Conservation (phyloP, 2,797 vertebrate species). For the Poeciliopsis turneri region DNA sequence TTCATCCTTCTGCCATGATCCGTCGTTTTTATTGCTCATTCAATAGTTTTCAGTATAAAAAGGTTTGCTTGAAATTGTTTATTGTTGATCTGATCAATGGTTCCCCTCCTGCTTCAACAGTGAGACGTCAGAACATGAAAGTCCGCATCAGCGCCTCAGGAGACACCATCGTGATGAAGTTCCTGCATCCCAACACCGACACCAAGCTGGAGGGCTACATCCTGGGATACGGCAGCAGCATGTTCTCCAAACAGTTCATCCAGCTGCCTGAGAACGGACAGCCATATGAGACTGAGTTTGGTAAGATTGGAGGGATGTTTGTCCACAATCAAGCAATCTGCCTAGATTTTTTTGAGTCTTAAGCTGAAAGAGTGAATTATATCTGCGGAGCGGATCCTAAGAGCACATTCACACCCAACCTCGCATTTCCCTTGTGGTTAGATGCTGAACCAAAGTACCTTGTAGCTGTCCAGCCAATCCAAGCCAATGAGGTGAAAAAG, state of each 20-base stretch:
- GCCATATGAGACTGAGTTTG: conserved; percentile 87
- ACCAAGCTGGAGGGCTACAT: conserved; percentile 93
- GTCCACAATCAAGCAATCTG: not conserved
- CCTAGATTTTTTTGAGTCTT: not conserved
- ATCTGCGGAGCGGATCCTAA: not conserved
- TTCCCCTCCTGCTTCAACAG: conserved; percentile 65
- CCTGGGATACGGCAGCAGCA: conserved; percentile 91
- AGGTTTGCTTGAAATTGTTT: not conserved
- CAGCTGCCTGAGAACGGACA: conserved; percentile 89
- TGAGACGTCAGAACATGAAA: conserved; percentile 89
- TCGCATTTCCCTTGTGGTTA: conserved; percentile 56
- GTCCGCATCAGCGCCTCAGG: conserved; percentile 92
- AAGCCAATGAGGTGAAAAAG: conserved; percentile 79
- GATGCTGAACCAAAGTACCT: conserved; percentile 96
- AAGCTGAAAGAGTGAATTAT: not conserved
- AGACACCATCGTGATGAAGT: conserved; percentile 92
- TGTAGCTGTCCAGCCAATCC: conserved; percentile 88
- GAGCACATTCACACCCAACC: not conserved
- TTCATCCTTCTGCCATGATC: not conserved
- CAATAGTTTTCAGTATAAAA: not conserved
- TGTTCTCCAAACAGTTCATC: conserved; percentile 93
- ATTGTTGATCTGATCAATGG: not conserved
- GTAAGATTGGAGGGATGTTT: conserved; percentile 73
- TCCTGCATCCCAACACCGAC: conserved; percentile 83
- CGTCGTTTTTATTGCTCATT: not conserved